Evolutionary conservation across 1,140 invertebrate genomes (phyloP), one percentile per base, ranked within the genome.

Genomic region (Drosophila sulfurigaster): DNA sequence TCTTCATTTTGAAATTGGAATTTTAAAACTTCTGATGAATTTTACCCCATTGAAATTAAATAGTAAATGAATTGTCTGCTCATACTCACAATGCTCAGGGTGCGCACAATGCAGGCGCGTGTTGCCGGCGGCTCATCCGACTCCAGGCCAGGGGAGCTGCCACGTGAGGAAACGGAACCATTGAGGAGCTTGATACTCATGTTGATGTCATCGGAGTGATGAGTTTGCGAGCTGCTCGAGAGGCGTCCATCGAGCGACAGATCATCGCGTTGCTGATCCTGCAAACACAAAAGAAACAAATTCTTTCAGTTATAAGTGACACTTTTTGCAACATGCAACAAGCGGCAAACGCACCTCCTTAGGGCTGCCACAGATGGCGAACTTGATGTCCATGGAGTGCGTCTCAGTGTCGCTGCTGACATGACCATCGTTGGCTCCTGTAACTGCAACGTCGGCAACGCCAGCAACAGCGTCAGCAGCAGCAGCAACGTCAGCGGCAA

Each of bases 11-110:
- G 16, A 20, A 20, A 20, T 20, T 20, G 0, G 2, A 0, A 20
- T 20, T 20, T 20, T 20, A 20, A 20, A 11, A 45, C n/a, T 0
- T 11, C n/a, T 13, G 3, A 45, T 11, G 11, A 45, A 45, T 11
- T 45, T 45, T 0, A 45, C 0, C 3, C 1, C 7, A 45, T 11
- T 13, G 8, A 11, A 45, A 45, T 45, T n/a, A 45, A 56, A 7
- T 35, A 8, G 7, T 11, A 35, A 63, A 16, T 59, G 15, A 13
- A 20, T 41, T 41, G 32, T 56, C 48, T 43, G n/a, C 4, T 46
- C 70, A 71, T 79, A 94, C 94, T 94, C 90, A 94, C 94, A 93
- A 94, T 94, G 89, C 93, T 94, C 59, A 94, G 87, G 16, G 94
- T 93, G 60, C 93, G 94, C 79, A 94, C 93, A 74, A 94, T 94